Evolutionary conservation across 2,797 vertebrate genomes (phyloP), one percentile per base, ranked within the genome.

Genomic region (Bucorvus abyssinicus): DNA sequence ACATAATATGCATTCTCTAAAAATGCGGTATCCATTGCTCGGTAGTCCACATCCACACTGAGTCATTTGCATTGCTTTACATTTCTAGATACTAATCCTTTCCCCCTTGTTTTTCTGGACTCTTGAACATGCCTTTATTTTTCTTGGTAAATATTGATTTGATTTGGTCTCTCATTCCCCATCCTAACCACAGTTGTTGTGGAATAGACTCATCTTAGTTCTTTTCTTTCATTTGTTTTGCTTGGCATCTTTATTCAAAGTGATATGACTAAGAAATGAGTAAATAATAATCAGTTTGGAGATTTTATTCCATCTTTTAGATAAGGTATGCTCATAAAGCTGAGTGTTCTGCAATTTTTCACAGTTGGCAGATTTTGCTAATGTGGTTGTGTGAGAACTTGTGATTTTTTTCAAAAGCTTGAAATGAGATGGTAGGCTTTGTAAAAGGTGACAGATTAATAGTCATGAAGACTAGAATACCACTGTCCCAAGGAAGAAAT

Each of bases 361-460:
- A 91, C 89, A 94, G 78, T 89, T 89, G 91, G 87, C 93, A 95
- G 93, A 94, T 93, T 97, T 91, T 93, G 82, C 78, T 92, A 89
- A 81, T 68, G 76, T 44, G 76, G 32, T 91, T 95, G 60, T 91
- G 78, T 89, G 87, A 94, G 84, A 96, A 89, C 79, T 95, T 92
- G 87, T 85, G 80, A 84, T 91, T 83, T 94, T 93, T 95, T 95
- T 69, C 60, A 83, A 92, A 91, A 80, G 68, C 93, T 84, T 80
- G 79, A 78, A 73, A 91, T 76, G 57, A 86, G 86, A 91, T 92
- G 30, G 75, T 89, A 89, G 73, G 76, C 63, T 96, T 92, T 93
- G 55, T 95, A 90, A 88, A 90, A 96, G 89, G 68, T 92, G 86
- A 56, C 60, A 94, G 84, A 90, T 87, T 91, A 86, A 92, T 96